These are phyloP conservation scores for Podotricha telesiphe DNA, from an alignment of 2,888 invertebrate genomes.

Conservation along the genomic window DNA sequence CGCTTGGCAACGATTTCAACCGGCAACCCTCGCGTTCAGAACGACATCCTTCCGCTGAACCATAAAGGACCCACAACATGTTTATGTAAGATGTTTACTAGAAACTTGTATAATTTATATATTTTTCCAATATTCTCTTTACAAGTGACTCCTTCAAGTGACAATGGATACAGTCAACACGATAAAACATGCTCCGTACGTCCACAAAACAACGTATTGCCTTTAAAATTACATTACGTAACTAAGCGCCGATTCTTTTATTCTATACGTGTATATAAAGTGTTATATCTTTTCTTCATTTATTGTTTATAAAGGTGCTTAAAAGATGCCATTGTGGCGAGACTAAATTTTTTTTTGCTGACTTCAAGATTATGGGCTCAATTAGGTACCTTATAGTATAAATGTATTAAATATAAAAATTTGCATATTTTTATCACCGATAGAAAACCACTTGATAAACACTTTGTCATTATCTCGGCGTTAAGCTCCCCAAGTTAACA, in stretches of 20 bases:
- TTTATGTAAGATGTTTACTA: background rate
- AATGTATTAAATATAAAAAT: too few relatives aligned
- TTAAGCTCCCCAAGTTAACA: too few relatives aligned
- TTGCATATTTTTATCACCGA: too few relatives aligned
- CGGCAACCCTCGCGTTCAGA: too few relatives aligned
- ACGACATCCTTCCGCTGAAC: too few relatives aligned
- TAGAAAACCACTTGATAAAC: too few relatives aligned
- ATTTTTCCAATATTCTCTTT: slow-evolving; percentile 30
- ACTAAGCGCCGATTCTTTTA: slow-evolving; percentile 46
- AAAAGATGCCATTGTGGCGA: background rate
- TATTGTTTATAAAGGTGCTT: slow-evolving; percentile 6
- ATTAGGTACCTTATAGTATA: too few relatives aligned
- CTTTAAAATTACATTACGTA: slow-evolving; percentile 69
- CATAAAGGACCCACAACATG: too few relatives aligned
- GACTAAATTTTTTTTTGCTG: too few relatives aligned
- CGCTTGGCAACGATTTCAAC: too few relatives aligned
- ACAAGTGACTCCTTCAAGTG: slow-evolving; percentile 18
- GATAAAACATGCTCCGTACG: slow-evolving; percentile 57
- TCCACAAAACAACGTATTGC: slow-evolving; percentile 67
- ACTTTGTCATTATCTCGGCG: too few relatives aligned
- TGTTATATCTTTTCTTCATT: slow-evolving; percentile 11
- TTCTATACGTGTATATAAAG: slow-evolving; percentile 20
- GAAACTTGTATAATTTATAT: slow-evolving; percentile 30
- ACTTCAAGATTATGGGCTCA: too few relatives aligned
- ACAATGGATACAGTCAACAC: slow-evolving; percentile 60